Conservation (phyloP, 2,888 invertebrate species). For the Chrysopilus asiliformis region DNA sequence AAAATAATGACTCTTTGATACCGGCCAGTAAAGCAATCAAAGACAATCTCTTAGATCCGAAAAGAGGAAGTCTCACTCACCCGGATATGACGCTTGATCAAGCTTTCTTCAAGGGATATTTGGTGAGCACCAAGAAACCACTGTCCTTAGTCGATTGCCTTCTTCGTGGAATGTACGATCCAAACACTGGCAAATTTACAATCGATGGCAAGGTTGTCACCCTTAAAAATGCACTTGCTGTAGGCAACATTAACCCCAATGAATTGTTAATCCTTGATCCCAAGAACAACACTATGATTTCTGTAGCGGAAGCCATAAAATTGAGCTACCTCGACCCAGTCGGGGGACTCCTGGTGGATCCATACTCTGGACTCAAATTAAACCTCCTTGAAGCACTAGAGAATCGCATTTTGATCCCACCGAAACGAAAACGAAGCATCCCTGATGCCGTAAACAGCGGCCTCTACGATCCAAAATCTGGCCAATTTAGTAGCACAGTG, state of each 20-base stretch:
- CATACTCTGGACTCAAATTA: conserved; percentile 56
- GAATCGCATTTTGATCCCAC: conserved; percentile 65
- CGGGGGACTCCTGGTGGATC: conserved; percentile 66
- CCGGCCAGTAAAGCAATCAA: conserved; percentile 57
- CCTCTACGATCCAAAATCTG: conserved; percentile 74
- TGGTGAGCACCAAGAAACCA: conserved; percentile 64
- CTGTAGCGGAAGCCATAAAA: conserved; percentile 65
- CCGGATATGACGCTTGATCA: conserved; percentile 62
- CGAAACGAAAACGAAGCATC: conserved; percentile 68
- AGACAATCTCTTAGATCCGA: conserved; percentile 53
- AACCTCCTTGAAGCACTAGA: conserved; percentile 73
- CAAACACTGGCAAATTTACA: conserved; percentile 55
- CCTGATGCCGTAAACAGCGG: conserved; percentile 86
- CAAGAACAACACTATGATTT: conserved; percentile 63
- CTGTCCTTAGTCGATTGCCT: conserved; percentile 73
- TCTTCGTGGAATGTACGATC: conserved; percentile 65
- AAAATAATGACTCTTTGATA: conserved; percentile 50
- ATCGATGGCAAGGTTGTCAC: conserved; percentile 56
- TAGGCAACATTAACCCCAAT: conserved; percentile 61
- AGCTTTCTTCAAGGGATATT: conserved; percentile 67
- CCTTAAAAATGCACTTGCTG: conserved; percentile 51
- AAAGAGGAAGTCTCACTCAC: conserved; percentile 52
- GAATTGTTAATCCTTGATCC: conserved; percentile 70
- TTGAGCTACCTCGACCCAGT: conserved; percentile 64
- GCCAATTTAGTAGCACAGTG: conserved; percentile 66